Evolutionary conservation across 2,113 vertebrate species (phyloP).

Genomic region (Aegithalos caudatus): DNA sequence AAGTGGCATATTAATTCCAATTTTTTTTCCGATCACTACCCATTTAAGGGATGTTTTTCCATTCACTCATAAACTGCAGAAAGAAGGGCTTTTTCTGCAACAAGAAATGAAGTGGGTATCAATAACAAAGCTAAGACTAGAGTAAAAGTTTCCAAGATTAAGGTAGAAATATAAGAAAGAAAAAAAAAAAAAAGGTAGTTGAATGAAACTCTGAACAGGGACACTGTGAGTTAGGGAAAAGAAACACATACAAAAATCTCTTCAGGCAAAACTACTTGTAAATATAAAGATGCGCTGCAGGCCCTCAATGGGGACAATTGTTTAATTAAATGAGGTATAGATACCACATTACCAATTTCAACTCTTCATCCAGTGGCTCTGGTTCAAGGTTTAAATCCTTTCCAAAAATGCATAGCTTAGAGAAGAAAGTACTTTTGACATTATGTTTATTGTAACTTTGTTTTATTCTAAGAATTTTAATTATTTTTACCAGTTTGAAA

Average conservation of each 20-base stretch:
- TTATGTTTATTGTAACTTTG: neutral
- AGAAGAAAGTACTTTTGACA: neutral
- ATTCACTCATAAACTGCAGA: neutral
- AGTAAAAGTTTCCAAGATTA: neutral
- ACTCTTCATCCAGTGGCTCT: neutral
- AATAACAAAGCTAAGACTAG: neutral
- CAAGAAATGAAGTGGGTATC: neutral
- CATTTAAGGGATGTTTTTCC: neutral
- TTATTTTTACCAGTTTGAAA: neutral
- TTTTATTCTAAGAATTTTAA: neutral
- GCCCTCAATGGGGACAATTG: neutral
- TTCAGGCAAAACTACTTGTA: neutral
- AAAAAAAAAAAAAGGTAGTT: neutral
- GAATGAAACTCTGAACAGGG: neutral
- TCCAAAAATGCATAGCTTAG: neutral
- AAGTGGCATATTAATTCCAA: neutral
- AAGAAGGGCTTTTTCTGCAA: neutral
- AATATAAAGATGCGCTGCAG: neutral
- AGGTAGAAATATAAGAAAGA: neutral
- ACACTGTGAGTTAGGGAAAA: neutral
- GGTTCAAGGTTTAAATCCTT: neutral
- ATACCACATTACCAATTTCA: neutral
- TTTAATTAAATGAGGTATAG: neutral
- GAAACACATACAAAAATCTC: neutral
- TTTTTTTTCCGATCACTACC: neutral